A percentile compares a stretch with the other conserved stretches of the same genome.
Evolutionary conservation across 2,113 vertebrate genomes (phyloP).

Genomic region (Calonectris borealis): DNA sequence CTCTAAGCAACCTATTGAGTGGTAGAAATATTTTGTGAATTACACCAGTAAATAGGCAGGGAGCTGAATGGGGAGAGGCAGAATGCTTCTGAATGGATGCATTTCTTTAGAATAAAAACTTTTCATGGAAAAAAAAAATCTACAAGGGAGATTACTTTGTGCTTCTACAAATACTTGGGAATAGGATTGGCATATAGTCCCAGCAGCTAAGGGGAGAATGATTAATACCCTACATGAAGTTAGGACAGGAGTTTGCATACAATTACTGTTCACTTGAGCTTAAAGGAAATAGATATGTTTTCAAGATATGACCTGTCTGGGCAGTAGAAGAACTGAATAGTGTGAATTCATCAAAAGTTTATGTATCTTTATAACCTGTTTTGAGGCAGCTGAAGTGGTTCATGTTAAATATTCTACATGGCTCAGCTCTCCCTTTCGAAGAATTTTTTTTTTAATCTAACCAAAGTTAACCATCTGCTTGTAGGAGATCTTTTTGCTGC

Average conservation of each 20-base stretch:
- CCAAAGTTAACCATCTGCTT: neutral
- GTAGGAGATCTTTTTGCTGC: neutral
- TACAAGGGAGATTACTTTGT: neutral
- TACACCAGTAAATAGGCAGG: neutral
- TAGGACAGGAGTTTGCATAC: neutral
- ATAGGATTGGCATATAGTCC: neutral
- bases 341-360: constrained; percentile 1
- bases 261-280: neutral
- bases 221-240: neutral
- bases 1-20: neutral
- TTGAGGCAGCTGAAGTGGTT: neutral
- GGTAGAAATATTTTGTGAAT: neutral
- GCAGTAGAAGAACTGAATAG: neutral
- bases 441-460: neutral
- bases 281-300: neutral
- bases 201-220: neutral
- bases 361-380: neutral
- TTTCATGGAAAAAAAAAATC: neutral
- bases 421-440: neutral
- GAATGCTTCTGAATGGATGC: neutral
- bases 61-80: neutral
- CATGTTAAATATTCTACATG: constrained; percentile 1
- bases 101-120: neutral
- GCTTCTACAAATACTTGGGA: neutral
- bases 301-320: neutral